Evolutionary conservation across 2,797 vertebrate species (phyloP).

Genomic region (Protosalanx chinensis): DNA sequence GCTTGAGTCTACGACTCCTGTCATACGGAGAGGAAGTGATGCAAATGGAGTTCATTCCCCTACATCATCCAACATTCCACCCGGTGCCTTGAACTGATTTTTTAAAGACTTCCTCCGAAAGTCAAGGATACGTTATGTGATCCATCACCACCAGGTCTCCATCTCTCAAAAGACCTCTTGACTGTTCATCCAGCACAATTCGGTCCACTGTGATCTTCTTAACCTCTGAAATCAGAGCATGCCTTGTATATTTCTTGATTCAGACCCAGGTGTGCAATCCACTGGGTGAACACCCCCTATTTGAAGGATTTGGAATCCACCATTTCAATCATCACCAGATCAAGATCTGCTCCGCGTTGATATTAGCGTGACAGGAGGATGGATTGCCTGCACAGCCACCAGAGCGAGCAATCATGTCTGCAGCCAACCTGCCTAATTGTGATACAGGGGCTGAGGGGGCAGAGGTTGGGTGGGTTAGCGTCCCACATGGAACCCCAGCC

Average conservation of each 20-base stretch:
- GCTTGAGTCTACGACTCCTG: neutral
- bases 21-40: neutral
- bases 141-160: neutral
- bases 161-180: neutral
- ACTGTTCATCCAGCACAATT: neutral
- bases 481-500: slow-evolving; percentile 59
- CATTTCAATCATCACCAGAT: too few relatives aligned
- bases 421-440: slow-evolving; percentile 61
- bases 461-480: slow-evolving; percentile 59
- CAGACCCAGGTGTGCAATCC: slow-evolving; percentile 29
- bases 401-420: slow-evolving; percentile 53
- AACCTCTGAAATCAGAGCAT: slow-evolving; percentile 38
- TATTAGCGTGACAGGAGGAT: slow-evolving; percentile 47
- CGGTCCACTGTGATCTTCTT: slow-evolving; percentile 18
- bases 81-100: neutral
- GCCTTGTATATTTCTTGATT: slow-evolving; percentile 20
- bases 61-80: neutral
- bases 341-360: slow-evolving; percentile 46
- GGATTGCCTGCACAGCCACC: slow-evolving; percentile 44
- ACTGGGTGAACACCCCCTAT: slow-evolving; percentile 28
- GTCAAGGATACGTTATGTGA: slow-evolving; percentile 8
- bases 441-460: slow-evolving; percentile 45
- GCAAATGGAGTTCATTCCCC: neutral
- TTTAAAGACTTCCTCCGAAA: neutral
- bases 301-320: slow-evolving; percentile 30